Percentiles rank a stretch among this genome's conserved stretches.
Conservation (phyloP, 2,797 vertebrate genomes). For the Tachyglossus aculeatus region DNA sequence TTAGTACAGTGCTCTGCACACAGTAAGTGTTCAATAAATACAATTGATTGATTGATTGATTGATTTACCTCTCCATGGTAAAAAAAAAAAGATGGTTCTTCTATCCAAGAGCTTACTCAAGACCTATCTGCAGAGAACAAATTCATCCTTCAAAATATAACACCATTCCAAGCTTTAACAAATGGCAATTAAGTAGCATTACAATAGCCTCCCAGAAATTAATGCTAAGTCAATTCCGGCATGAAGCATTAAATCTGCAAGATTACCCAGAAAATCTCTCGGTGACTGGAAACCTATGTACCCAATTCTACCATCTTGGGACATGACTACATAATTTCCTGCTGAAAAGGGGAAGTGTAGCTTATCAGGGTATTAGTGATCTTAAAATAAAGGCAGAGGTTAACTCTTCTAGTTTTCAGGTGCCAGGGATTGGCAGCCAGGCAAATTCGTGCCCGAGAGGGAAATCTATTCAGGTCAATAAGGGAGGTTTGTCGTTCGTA, state of each 20-base stretch:
- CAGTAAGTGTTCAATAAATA: too few species aligned
- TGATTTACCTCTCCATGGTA: background rate
- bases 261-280: constrained; percentile 23
- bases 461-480: too few species aligned
- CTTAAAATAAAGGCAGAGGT: too few species aligned
- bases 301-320: constrained; percentile 44
- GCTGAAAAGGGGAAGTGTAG: too few species aligned
- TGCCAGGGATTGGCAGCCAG: too few species aligned
- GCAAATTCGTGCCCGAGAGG: too few species aligned
- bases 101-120: constrained; percentile 9
- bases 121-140: constrained; percentile 1
- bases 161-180: constrained; percentile 23
- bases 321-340: constrained; percentile 2
- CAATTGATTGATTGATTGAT: too few species aligned
- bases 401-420: too few species aligned
- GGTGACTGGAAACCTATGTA: constrained; percentile 47
- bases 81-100: background rate
- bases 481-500: too few species aligned
- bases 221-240: constrained; percentile 50
- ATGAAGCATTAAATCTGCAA: constrained; percentile 45
- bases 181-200: constrained; percentile 31
- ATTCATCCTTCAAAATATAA: constrained; percentile 35
- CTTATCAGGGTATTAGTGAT: too few species aligned
- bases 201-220: constrained; percentile 43
- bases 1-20: too few species aligned